phyloP scores from a whole-genome alignment of 2,888 invertebrate species.

The Drosophila robusta region DNA sequence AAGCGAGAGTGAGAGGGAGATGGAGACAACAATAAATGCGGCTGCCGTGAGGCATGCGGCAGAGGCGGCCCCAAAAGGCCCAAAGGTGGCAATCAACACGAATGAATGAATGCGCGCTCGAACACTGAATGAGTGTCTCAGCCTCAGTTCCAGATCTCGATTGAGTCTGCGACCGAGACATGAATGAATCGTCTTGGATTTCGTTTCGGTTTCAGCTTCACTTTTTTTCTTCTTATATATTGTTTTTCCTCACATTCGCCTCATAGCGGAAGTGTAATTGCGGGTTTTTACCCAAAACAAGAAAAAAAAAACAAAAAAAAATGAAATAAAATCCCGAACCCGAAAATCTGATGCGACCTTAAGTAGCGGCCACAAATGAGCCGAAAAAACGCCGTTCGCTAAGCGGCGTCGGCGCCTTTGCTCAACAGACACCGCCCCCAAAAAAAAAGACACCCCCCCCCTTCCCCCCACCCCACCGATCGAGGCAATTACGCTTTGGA shows the following conservation, averaged over 20 bases:
- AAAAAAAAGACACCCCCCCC: too few species aligned
- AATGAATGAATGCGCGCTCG: slow-evolving; percentile 62
- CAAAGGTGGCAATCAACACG: slow-evolving; percentile 79
- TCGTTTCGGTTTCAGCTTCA: slow-evolving; percentile 24
- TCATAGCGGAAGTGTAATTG: slow-evolving; percentile 74
- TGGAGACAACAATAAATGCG: slow-evolving; percentile 14
- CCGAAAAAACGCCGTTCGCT: slow-evolving; percentile 53
- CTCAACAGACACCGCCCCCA: slow-evolving; percentile 17
- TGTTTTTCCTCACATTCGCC: slow-evolving; percentile 3
- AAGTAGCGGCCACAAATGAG: slow-evolving; percentile 59
- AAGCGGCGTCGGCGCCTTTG: slow-evolving; percentile 62
- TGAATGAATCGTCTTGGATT: slow-evolving; percentile 51
- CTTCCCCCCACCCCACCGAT: neutral
- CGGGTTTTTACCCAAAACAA: slow-evolving; percentile 36
- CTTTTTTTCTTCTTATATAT: slow-evolving; percentile 8
- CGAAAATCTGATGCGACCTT: slow-evolving; percentile 42
- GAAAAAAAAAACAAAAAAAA: neutral
- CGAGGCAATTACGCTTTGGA: slow-evolving; percentile 54
- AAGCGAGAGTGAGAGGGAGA: slow-evolving; percentile 1
- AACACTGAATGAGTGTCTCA: slow-evolving; percentile 38
- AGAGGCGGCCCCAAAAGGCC: slow-evolving; percentile 43
- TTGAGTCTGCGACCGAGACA: slow-evolving; percentile 21
- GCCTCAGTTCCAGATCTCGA: slow-evolving; percentile 17
- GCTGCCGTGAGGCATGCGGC: slow-evolving; percentile 39
- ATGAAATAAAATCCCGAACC: neutral